Conservation (phyloP, 2,888 invertebrate species). For the Tinea pellionella region DNA sequence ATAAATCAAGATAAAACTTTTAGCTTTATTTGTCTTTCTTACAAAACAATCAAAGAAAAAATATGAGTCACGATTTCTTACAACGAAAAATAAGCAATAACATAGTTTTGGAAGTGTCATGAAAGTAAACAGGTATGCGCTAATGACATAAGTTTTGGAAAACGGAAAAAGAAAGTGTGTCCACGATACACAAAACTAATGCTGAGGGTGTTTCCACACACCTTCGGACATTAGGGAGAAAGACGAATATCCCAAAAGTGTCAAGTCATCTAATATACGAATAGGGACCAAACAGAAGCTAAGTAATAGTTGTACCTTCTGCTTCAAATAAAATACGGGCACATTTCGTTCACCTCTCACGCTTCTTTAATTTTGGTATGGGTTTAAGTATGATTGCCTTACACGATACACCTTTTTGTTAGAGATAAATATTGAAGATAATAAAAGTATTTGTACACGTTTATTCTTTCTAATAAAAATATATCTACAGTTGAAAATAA, state of each 20-base stretch:
- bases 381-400: not conserved
- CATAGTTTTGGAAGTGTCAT: conserved; percentile 11
- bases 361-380: not conserved
- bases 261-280: conserved; percentile 15
- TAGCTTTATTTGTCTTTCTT: no score
- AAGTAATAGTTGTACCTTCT: conserved; percentile 8
- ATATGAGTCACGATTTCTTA: not conserved
- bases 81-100: conserved; percentile 5
- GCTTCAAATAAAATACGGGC: not conserved
- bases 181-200: not conserved
- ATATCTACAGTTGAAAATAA: no score
- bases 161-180: conserved; percentile 7
- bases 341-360: conserved; percentile 1
- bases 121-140: conserved; percentile 9
- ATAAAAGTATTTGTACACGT: no score
- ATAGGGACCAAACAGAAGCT: conserved; percentile 14
- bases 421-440: not conserved
- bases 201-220: not conserved
- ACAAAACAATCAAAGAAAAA: not conserved
- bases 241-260: conserved; percentile 14
- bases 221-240: conserved; percentile 1
- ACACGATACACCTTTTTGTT: not conserved
- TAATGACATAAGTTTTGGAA: conserved; percentile 12
- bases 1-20: not conserved
- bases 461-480: no score